Percentiles rank a stretch among this genome's conserved stretches.
phyloP scores from a whole-genome alignment of 2,797 vertebrate species.

The Tympanoctomys barrerae region DNA sequence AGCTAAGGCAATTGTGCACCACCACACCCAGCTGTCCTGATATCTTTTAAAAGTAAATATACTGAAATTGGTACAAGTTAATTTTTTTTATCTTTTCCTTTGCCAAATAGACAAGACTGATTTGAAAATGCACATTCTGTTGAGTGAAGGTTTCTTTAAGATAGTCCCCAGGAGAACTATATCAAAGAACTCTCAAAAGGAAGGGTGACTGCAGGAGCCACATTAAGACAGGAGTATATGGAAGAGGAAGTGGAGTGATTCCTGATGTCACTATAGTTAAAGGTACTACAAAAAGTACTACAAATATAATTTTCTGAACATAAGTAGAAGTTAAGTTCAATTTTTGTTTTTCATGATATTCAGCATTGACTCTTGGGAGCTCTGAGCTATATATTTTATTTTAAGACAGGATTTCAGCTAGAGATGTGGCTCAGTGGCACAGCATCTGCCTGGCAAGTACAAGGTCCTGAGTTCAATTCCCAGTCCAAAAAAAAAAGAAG shows the following conservation, averaged over 20 bases:
- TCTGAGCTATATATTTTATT: neutral
- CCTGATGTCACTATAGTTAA: neutral
- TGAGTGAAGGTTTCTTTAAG: neutral
- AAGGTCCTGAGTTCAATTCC: too few relatives aligned
- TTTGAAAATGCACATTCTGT: neutral
- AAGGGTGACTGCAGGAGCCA: neutral
- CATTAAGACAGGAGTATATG: neutral
- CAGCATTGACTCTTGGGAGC: neutral
- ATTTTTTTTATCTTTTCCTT: slow-evolving; percentile 12
- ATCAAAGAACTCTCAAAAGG: neutral
- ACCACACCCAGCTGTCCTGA: neutral
- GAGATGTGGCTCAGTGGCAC: too few relatives aligned
- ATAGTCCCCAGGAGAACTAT: neutral
- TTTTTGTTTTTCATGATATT: neutral
- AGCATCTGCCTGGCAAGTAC: too few relatives aligned
- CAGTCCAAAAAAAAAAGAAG: too few relatives aligned
- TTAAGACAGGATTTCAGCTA: neutral
- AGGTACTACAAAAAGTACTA: neutral
- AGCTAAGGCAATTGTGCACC: neutral
- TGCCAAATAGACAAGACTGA: neutral
- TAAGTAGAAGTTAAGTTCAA: neutral
- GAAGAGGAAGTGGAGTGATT: neutral
- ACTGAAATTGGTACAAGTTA: neutral
- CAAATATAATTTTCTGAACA: neutral
- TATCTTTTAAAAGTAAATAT: neutral